These are phyloP conservation scores for Manacus vitellinus DNA, from an alignment of 2,113 vertebrate genomes.

Conservation along the genomic window DNA sequence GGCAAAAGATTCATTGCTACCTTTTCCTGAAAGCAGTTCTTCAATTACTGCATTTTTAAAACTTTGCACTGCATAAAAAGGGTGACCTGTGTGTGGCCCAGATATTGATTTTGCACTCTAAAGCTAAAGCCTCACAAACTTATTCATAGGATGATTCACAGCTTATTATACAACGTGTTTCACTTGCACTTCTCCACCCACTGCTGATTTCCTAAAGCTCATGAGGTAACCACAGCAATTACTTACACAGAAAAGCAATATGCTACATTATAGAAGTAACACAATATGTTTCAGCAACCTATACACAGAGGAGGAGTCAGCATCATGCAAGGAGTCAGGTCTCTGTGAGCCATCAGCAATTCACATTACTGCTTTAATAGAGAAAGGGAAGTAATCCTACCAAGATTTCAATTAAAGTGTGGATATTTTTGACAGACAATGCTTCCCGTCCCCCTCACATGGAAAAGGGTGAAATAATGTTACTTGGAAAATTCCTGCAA, in stretches of 20 bases:
- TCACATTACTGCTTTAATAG: neutral
- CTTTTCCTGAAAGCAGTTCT: neutral
- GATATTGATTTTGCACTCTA: neutral
- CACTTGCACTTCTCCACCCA: constrained; percentile 5
- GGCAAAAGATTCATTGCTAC: neutral
- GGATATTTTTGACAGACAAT: neutral
- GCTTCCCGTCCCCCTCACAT: neutral
- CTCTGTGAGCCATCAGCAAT: neutral
- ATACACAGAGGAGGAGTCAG: neutral
- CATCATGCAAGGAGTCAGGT: neutral
- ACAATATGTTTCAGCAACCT: neutral
- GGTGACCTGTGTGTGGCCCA: neutral
- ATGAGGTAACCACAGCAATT: constrained; percentile 16
- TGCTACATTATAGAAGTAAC: neutral
- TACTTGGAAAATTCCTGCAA: neutral
- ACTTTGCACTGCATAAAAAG: neutral
- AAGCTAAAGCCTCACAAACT: neutral
- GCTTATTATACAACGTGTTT: neutral
- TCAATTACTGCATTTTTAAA: neutral
- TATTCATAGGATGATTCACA: constrained; percentile 17
- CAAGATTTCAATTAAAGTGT: neutral
- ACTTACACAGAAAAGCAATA: neutral
- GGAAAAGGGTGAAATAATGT: neutral
- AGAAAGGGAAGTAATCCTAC: neutral
- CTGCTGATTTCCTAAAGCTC: constrained; percentile 16